Evolutionary conservation across 2,888 invertebrate species (phyloP).

Genomic region (Leptinotarsa haldemani): DNA sequence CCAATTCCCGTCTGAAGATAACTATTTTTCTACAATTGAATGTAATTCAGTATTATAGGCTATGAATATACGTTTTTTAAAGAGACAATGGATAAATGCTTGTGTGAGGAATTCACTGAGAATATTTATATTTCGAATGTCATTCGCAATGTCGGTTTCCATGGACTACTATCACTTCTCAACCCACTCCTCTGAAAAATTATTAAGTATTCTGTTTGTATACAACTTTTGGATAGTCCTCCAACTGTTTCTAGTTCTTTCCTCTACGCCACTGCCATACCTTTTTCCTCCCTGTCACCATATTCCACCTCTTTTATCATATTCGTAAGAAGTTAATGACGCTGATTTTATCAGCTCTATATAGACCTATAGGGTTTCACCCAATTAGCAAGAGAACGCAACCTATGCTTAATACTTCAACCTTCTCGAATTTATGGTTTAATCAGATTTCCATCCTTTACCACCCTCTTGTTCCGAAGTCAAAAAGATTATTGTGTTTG

Average conservation of each 20-base stretch:
- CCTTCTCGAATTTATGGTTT: slow-evolving; percentile 44
- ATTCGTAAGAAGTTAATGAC: slow-evolving; percentile 19
- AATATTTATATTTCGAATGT: too few species aligned
- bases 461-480: slow-evolving; percentile 35
- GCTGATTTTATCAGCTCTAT: slow-evolving; percentile 24
- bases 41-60: too few species aligned
- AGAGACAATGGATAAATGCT: too few species aligned
- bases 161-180: too few species aligned
- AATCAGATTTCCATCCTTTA: slow-evolving; percentile 39
- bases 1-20: too few species aligned
- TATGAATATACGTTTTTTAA: too few species aligned
- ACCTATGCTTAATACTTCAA: slow-evolving; percentile 49
- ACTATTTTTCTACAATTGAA: too few species aligned
- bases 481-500: slow-evolving; percentile 35
- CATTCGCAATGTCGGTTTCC: too few species aligned
- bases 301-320: slow-evolving; percentile 39
- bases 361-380: slow-evolving; percentile 51
- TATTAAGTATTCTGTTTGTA: neutral
- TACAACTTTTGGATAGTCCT: neutral
- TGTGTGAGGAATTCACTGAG: too few species aligned
- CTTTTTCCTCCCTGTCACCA: slow-evolving; percentile 31
- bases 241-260: neutral
- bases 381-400: slow-evolving; percentile 53
- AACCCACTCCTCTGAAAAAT: neutral
- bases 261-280: slow-evolving; percentile 27